Evolutionary conservation across 2,797 vertebrate genomes (phyloP), one percentile per base, ranked within the genome.

Genomic region (Helostoma temminkii): DNA sequence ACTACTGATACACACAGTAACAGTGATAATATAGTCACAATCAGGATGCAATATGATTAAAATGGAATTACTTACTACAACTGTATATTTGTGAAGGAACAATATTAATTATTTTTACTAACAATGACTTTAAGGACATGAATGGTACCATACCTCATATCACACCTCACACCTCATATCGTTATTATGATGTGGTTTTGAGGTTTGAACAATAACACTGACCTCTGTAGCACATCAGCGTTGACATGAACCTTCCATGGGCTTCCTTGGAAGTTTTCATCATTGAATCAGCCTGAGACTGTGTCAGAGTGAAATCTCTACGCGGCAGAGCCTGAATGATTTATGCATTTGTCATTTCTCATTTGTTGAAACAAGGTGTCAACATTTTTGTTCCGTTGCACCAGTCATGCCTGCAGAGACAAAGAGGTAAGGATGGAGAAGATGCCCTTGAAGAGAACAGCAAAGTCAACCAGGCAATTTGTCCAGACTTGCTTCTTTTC

Each of bases 311-410:
- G 78, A 87, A 87, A 89, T 87, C 86, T 90, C 81, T 63, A 82
- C 49, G 69, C 83, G 58, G 73, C 85, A 75, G 83, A 86, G 73
- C 78, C 77, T 94, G 89, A 93, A 94, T 94, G 93, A 94, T 94
- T 93, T 89, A 94, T 93, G 91, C 85, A 86, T 91, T 92, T 93
- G 90, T 94, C 93, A 92, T 94, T 89, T 93, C 78, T 93, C 91
- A 93, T 95, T 94, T 93, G 91, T 90, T 87, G 84, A 91, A 92
- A 93, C 93, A 91, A 90, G 85, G 88, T 89, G 91, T 92, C 88
- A 83, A 87, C 70, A 32, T 86, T 89, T 91, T 82, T 82, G 83
- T 91, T 92, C 85, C 82, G 21, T 72, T 61, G 80, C 86, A 71
- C 80, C 80, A 87, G 89, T 87, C 82, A 82, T 81, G 84, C 86